Evolutionary conservation across 2,888 invertebrate species (phyloP).

Genomic region (Tachystola acroxantha): DNA sequence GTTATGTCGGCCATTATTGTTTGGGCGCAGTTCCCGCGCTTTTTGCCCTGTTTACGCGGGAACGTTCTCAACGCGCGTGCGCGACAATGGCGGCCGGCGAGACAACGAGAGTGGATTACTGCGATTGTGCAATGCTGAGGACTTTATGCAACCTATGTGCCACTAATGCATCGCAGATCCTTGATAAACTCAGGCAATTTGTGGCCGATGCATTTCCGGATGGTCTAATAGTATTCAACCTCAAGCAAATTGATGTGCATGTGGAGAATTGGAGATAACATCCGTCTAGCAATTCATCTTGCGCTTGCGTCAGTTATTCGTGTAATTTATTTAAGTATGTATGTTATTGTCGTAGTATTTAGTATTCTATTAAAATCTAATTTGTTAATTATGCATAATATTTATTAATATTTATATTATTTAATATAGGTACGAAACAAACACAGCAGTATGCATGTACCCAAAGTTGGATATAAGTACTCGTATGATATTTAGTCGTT

Average conservation of each 20-base stretch:
- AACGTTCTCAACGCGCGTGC: constrained; percentile 74
- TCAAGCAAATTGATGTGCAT: neutral
- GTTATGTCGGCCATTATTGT: constrained; percentile 74
- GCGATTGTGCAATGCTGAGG: constrained; percentile 59
- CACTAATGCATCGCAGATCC: constrained; percentile 58
- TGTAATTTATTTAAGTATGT: too few species aligned
- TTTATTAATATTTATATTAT: too few species aligned
- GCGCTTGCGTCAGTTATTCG: neutral
- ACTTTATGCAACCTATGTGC: constrained; percentile 67
- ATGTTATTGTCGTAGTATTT: too few species aligned
- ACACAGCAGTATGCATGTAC: too few species aligned
- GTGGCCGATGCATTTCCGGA: constrained; percentile 3
- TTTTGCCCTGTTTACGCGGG: constrained; percentile 71
- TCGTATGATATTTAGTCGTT: too few species aligned
- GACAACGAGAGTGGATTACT: constrained; percentile 69
- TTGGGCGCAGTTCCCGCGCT: constrained; percentile 68
- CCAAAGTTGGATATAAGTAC: too few species aligned
- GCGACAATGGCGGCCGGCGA: constrained; percentile 59
- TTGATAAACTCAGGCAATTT: constrained; percentile 30
- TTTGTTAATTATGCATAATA: too few species aligned
- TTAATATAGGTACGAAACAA: too few species aligned
- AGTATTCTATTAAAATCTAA: too few species aligned
- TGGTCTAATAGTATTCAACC: neutral
- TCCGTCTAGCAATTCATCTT: neutral
- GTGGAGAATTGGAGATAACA: neutral